Base-by-base conservation (phyloP, 2,113 vertebrate genomes). In the Hystrix brachyura region DNA sequence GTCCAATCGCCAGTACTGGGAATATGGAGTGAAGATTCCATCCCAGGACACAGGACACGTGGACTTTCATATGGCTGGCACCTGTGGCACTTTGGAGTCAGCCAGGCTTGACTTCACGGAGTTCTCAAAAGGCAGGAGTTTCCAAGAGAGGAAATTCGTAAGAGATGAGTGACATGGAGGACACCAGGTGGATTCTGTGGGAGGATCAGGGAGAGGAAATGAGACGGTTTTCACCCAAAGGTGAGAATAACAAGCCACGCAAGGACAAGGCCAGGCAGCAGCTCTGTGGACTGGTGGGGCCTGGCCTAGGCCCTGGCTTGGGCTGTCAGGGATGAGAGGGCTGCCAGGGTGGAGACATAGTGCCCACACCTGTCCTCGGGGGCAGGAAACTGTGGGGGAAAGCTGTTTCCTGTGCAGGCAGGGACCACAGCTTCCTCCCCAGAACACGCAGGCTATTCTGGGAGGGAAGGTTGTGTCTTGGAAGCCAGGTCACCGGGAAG, bases 401-500 rank as follows among this genome's bases (percentile, higher is more conserved):
- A 82, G 69, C 87, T 88, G 46, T 93, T 74, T 85, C 46, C 27
- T 71, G 18, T 72, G 27, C 38, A 67, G 64, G 80, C 2, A 71
- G 51, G 79, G 74, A 96, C 65, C 25, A 34, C 92, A 69, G 62
- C 7, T 95, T 96, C 69, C 62, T 91, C 81, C 80, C 43, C n/a
- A 51, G 60, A 81, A 93, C 29, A 59, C 53, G 51, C 5, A 27
- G 43, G 23, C 57, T 82, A 8, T 12, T 10, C 53, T 3, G 43
- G 69, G 59, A 89, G 83, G 91, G 79, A 83, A 92, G 46, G 60
- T 15, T 80, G 59, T 6, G 71, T 81, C 69, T 96, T 69, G 87
- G 60, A 74, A 72, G 86, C 92, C 95, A 97, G 83, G 90, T 69
- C 53, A 67, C 53, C 71, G 86, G 78, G 79, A 92, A 74, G 62